Evolutionary conservation across 1,140 invertebrate genomes (phyloP).

Genomic region (Dendrolimus punctatus): DNA sequence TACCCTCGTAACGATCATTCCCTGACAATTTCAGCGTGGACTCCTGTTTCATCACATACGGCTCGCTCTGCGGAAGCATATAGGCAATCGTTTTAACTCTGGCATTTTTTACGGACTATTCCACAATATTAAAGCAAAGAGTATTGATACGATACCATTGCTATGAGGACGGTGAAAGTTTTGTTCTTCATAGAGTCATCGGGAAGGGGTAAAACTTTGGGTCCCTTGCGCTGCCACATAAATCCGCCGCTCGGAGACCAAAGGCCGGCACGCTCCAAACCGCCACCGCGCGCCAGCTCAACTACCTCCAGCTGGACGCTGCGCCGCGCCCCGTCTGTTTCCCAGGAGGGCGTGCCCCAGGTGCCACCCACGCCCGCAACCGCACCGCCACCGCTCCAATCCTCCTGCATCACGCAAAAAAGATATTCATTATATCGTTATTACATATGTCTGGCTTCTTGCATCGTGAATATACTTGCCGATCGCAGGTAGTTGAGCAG

Average conservation of each 20-base stretch:
- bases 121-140: not conserved
- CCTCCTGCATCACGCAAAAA: constrained; percentile 15
- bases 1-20: constrained; percentile 84
- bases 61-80: constrained; percentile 75
- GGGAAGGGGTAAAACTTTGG: constrained; percentile 20
- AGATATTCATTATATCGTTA: no score
- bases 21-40: constrained; percentile 78
- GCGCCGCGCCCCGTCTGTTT: constrained; percentile 31
- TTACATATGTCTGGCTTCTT: not conserved
- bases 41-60: constrained; percentile 89
- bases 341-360: constrained; percentile 34
- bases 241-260: constrained; percentile 32
- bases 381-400: constrained; percentile 20
- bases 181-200: constrained; percentile 48
- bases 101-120: not conserved
- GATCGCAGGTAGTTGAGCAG: constrained; percentile 55
- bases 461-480: constrained; percentile 15
- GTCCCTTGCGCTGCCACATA: constrained; percentile 18
- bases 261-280: constrained; percentile 20
- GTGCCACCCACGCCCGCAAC: constrained; percentile 8
- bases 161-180: constrained; percentile 54
- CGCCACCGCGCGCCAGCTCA: constrained; percentile 43
- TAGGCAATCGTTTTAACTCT: not conserved
- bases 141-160: constrained; percentile 20
- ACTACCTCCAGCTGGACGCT: constrained; percentile 28